Evolutionary conservation across 2,113 vertebrate species (phyloP).

Genomic region (Dasyurus viverrinus): DNA sequence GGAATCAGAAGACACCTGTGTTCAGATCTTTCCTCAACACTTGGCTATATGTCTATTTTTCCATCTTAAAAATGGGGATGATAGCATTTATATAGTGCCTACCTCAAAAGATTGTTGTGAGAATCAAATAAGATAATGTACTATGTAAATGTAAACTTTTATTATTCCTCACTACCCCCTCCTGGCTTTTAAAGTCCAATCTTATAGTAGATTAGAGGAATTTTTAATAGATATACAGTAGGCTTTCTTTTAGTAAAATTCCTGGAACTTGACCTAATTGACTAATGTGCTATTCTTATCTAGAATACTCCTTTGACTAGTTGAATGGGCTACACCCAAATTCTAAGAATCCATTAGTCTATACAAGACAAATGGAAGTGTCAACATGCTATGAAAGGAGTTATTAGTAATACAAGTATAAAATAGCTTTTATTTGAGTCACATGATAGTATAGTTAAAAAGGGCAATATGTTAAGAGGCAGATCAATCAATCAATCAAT

Average conservation of each 20-base stretch:
- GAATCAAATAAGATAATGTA: not conserved
- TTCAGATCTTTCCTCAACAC: not conserved
- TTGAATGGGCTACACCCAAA: conserved; percentile 3
- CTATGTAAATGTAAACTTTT: not conserved
- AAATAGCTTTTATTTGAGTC: not conserved
- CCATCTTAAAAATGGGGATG: not conserved
- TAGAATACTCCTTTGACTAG: not conserved
- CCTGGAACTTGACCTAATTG: conserved; percentile 3
- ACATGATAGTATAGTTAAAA: not conserved
- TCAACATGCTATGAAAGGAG: not conserved
- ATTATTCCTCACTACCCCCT: not conserved
- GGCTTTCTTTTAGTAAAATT: not conserved
- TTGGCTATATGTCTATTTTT: not conserved
- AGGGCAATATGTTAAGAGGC: not conserved
- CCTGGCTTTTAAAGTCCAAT: too few relatives aligned
- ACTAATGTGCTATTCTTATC: not conserved
- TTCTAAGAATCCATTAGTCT: not conserved
- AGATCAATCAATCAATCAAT: not conserved
- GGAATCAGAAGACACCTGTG: not conserved
- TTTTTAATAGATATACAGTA: not conserved
- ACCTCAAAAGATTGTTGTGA: not conserved
- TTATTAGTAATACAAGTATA: not conserved
- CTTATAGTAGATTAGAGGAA: not conserved
- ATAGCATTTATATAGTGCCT: not conserved
- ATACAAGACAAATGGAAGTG: not conserved